These are phyloP conservation scores for Hydropotes inermis DNA, from an alignment of 2,113 vertebrate species.

Conservation along the genomic window DNA sequence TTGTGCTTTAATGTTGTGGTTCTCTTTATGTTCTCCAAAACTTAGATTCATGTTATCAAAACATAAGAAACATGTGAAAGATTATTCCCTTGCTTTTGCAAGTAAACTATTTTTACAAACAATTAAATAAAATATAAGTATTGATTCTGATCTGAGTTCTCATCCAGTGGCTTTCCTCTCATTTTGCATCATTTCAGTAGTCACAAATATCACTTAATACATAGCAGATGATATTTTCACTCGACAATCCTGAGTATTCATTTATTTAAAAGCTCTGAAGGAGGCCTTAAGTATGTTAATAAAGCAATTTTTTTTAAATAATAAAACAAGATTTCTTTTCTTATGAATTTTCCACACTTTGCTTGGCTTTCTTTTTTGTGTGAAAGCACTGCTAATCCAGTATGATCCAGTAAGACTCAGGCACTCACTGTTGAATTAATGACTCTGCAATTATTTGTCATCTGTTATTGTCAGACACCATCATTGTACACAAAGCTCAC, in stretches of 20 bases:
- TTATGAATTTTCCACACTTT: not conserved
- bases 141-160: not conserved
- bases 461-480: conserved; percentile 30
- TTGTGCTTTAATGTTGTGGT: not conserved
- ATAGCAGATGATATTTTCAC: not conserved
- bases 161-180: not conserved
- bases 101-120: not conserved
- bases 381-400: not conserved
- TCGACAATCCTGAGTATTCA: not conserved
- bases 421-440: not conserved
- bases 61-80: not conserved
- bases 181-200: not conserved
- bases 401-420: not conserved
- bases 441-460: conserved; percentile 37
- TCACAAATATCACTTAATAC: not conserved
- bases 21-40: not conserved
- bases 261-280: not conserved
- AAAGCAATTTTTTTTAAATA: not conserved
- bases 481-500: not conserved
- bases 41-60: not conserved
- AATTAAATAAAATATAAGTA: not conserved
- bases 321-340: not conserved
- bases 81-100: not conserved
- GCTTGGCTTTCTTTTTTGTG: not conserved
- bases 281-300: not conserved